Evolutionary conservation across 2,797 vertebrate genomes (phyloP).

Genomic region (Galago senegalensis): DNA sequence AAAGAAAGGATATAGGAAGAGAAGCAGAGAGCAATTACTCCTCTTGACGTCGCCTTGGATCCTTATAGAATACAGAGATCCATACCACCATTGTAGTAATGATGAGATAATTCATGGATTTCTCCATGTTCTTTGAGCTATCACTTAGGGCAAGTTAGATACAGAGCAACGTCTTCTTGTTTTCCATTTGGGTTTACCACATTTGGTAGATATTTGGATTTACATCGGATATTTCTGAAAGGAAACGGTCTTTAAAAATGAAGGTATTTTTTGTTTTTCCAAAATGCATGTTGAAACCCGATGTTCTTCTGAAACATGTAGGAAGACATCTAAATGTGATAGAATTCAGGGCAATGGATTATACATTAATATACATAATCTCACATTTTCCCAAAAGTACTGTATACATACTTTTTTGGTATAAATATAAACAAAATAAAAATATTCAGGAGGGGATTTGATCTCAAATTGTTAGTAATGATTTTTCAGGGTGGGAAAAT

Average conservation of each 20-base stretch:
- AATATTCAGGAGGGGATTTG: background rate
- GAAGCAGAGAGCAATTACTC: background rate
- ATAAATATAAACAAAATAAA: constrained; percentile 27
- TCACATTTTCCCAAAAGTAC: background rate
- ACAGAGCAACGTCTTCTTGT: background rate
- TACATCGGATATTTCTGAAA: constrained; percentile 23
- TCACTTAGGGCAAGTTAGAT: background rate
- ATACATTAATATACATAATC: background rate
- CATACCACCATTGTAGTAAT: no score
- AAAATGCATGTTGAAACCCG: constrained; percentile 46
- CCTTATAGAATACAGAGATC: background rate
- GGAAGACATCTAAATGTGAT: background rate
- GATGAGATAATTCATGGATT: background rate
- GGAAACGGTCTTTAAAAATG: background rate
- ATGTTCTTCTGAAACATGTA: background rate
- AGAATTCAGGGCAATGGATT: background rate
- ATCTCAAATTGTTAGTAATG: background rate
- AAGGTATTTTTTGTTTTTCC: background rate
- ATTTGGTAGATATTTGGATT: background rate
- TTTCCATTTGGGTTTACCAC: background rate
- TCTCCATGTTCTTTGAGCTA: background rate
- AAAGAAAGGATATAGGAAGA: background rate
- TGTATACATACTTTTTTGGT: background rate
- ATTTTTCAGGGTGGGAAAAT: constrained; percentile 11
- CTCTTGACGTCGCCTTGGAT: background rate